Evolutionary conservation across 35 echinoderm and acorn worm genomes (phyloP).

Genomic region (Lytechinus pictus): DNA sequence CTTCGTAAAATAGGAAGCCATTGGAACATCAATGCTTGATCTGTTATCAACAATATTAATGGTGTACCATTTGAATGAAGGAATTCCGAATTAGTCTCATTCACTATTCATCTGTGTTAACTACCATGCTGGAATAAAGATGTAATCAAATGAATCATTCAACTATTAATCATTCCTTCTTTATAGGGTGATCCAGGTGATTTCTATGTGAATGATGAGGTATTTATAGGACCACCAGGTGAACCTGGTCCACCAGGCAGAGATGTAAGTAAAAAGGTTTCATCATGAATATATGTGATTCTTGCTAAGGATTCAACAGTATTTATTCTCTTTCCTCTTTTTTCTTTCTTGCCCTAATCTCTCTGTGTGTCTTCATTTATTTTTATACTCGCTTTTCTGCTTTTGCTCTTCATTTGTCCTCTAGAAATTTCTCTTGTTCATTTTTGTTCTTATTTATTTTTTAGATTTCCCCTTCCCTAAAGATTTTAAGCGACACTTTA

Average conservation of each 20-base stretch:
- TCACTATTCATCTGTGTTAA: background rate
- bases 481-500: background rate
- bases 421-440: background rate
- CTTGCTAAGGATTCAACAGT: background rate
- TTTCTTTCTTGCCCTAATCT: background rate
- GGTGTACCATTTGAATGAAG: background rate
- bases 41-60: background rate
- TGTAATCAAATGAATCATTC: no score
- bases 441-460: background rate
- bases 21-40: background rate
- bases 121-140: no score
- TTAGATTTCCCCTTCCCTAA: background rate
- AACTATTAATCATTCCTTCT: no score
- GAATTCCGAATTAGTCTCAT: background rate
- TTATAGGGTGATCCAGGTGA: slow-evolving; percentile 45
- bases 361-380: background rate
- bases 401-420: background rate
- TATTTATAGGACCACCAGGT: slow-evolving; percentile 58
- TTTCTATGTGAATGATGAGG: slow-evolving; percentile 42
- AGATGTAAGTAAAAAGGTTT: background rate
- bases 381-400: background rate
- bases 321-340: background rate
- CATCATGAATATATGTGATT: background rate
- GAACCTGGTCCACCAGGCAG: slow-evolving; percentile 36
- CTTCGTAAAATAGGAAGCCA: background rate